A percentile compares a stretch with the other conserved stretches of the same genome.
Conservation (phyloP, 2,888 invertebrate species). For the Ophonus ardosiacus region DNA sequence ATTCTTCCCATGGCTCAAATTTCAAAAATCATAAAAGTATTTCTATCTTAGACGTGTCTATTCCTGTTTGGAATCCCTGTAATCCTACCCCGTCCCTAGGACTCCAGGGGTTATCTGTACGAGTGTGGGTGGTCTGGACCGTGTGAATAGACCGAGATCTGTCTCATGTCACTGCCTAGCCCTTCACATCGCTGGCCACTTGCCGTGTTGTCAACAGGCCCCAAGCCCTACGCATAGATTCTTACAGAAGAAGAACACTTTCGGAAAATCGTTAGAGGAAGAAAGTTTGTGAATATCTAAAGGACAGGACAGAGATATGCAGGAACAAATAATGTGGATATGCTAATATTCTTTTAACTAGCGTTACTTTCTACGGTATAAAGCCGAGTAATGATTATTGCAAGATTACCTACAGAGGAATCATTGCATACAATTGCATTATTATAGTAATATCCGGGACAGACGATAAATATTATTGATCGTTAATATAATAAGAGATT, state of each 20-base stretch:
- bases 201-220: not conserved
- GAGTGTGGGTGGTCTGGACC: slow-evolving; percentile 33
- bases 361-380: no score
- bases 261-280: not conserved
- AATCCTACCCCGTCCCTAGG: not conserved
- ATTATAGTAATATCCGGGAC: no score
- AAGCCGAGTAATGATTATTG: no score
- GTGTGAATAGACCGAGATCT: slow-evolving; percentile 22
- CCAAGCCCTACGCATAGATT: not conserved
- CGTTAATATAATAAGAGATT: no score
- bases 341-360: no score
- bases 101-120: not conserved
- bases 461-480: no score
- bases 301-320: not conserved
- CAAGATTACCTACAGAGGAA: no score
- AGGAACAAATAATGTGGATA: no score
- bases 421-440: no score
- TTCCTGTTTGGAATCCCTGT: not conserved
- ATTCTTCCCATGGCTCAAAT: not conserved
- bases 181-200: slow-evolving; percentile 2
- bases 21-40: not conserved
- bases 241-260: not conserved
- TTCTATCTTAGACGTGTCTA: not conserved
- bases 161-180: slow-evolving; percentile 19
- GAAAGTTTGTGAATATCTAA: not conserved